Conservation (phyloP, 2,888 invertebrate species). For the Brachyopa scutellaris region DNA sequence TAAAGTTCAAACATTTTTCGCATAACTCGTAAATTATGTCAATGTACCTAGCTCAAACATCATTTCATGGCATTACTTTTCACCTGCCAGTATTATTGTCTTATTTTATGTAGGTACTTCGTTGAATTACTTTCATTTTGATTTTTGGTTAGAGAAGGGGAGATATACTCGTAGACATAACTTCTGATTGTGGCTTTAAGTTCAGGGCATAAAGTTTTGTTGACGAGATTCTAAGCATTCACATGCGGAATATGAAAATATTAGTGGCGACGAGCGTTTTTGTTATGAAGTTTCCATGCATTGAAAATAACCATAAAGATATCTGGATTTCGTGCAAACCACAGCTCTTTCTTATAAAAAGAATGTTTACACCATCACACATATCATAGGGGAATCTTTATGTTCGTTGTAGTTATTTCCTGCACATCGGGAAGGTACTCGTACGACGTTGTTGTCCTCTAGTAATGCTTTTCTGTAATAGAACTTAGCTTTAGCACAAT, state of each 20-base stretch:
- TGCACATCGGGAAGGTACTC: slow-evolving; percentile 34
- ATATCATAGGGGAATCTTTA: slow-evolving; percentile 46
- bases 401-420: slow-evolving; percentile 31
- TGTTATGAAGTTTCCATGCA: slow-evolving; percentile 25
- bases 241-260: slow-evolving; percentile 23
- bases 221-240: slow-evolving; percentile 22
- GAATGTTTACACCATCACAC: slow-evolving; percentile 44
- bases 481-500: slow-evolving; percentile 37
- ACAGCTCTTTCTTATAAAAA: slow-evolving; percentile 34
- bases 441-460: slow-evolving; percentile 5
- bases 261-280: slow-evolving; percentile 13
- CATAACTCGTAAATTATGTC: slow-evolving; percentile 52
- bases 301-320: slow-evolving; percentile 45
- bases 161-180: background rate
- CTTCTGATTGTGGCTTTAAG: slow-evolving; percentile 3
- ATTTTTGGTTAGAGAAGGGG: slow-evolving; percentile 11
- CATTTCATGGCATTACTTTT: background rate
- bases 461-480: slow-evolving; percentile 34
- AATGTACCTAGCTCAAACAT: slow-evolving; percentile 9
- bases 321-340: slow-evolving; percentile 42
- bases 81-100: slow-evolving; percentile 41
- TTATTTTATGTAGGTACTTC: slow-evolving; percentile 17
- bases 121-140: slow-evolving; percentile 31
- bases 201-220: slow-evolving; percentile 6
- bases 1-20: slow-evolving; percentile 21